Conservation (phyloP, 2,888 invertebrate species). For the Fragum whitleyi region DNA sequence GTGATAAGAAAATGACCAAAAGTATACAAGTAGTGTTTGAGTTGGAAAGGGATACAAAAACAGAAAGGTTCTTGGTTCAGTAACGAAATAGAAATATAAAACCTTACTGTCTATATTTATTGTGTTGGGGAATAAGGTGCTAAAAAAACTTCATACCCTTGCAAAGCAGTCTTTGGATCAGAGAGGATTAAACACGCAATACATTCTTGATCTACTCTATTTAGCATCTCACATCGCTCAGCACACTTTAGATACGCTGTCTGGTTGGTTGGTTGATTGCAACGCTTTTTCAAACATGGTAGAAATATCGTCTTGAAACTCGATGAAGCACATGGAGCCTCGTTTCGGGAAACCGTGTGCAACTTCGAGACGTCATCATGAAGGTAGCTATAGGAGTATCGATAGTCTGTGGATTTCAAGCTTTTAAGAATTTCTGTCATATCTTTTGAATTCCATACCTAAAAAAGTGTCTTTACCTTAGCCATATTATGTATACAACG, state of each 20-base stretch:
- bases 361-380: conserved; percentile 39
- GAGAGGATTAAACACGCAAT: conserved; percentile 61
- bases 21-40: too few relatives aligned
- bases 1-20: too few relatives aligned
- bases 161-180: conserved; percentile 3
- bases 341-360: background rate
- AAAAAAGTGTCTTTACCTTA: too few relatives aligned
- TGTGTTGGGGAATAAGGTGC: too few relatives aligned
- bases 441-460: conserved; percentile 64
- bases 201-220: conserved; percentile 56
- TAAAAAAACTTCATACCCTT: background rate
- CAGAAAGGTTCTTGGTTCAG: too few relatives aligned
- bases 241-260: conserved; percentile 41
- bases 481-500: too few relatives aligned
- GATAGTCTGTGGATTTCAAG: conserved; percentile 28
- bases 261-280: conserved; percentile 15
- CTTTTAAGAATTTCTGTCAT: conserved; percentile 42
- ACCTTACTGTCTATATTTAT: too few relatives aligned
- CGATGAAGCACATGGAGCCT: conserved; percentile 42
- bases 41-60: too few relatives aligned
- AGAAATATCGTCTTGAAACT: conserved; percentile 39
- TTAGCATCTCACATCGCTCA: conserved; percentile 35
- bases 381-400: conserved; percentile 57
- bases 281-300: conserved; percentile 34
- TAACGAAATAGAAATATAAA: too few relatives aligned